phyloP scores from a whole-genome alignment of 2,113 vertebrate genomes.

The Arizona elegans region DNA sequence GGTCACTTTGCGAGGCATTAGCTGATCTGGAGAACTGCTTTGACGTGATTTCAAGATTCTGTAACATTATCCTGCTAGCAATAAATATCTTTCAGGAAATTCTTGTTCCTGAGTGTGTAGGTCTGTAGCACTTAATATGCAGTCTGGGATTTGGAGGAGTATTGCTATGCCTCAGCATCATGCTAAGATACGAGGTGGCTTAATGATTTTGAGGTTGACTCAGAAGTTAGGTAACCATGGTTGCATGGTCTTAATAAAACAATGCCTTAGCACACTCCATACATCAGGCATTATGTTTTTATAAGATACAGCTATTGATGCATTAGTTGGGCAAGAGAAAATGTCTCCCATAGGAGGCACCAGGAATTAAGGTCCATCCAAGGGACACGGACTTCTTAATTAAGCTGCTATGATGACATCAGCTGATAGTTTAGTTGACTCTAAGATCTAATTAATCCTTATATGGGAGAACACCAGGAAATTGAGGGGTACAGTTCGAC shows the following conservation, averaged over 20 bases:
- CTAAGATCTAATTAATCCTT: background rate
- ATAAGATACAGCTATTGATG: background rate
- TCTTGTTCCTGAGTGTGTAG: background rate
- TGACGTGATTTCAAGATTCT: background rate
- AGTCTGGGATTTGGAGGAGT: background rate
- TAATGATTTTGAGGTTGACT: background rate
- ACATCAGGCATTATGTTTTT: background rate
- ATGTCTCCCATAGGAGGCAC: background rate
- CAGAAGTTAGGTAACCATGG: background rate
- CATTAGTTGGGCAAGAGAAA: background rate
- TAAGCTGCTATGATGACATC: background rate
- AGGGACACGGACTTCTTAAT: background rate
- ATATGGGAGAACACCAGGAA: background rate
- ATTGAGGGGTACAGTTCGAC: background rate
- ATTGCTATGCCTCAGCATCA: background rate
- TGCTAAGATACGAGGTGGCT: background rate
- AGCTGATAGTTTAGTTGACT: background rate
- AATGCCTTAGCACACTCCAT: background rate
- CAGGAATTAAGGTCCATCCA: background rate
- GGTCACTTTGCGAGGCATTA: background rate
- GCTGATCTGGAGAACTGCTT: background rate
- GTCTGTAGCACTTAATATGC: background rate
- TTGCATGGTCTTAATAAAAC: background rate
- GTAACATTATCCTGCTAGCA: background rate
- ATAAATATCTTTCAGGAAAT: background rate